These are phyloP conservation scores for Typhlomys cinereus DNA, from an alignment of 2,113 vertebrate genomes.

Conservation along the genomic window DNA sequence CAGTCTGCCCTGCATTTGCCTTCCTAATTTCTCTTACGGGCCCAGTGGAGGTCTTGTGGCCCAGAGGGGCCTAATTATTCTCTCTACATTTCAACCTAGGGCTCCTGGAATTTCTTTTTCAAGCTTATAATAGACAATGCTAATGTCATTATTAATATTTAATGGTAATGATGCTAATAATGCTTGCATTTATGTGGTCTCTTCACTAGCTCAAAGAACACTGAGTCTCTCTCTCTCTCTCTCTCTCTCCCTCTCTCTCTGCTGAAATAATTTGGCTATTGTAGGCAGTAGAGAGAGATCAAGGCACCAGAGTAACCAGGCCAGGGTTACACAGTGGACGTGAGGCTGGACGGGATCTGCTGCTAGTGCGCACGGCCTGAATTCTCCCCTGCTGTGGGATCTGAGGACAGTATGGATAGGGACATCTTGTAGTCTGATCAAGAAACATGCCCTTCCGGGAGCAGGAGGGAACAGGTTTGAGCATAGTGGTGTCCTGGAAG, in stretches of 20 bases:
- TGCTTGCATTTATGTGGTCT: slow-evolving; percentile 75
- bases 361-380: not conserved
- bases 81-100: slow-evolving; percentile 60
- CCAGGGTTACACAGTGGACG: not conserved
- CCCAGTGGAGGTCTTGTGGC: slow-evolving; percentile 44
- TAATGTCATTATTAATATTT: slow-evolving; percentile 82
- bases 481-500: not conserved
- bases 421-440: not conserved
- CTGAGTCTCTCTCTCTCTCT: slow-evolving; percentile 54
- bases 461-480: not conserved
- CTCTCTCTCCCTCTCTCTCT: slow-evolving; percentile 29
- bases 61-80: slow-evolving; percentile 71
- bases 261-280: slow-evolving; percentile 54
- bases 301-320: not conserved
- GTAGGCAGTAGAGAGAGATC: not conserved
- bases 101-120: slow-evolving; percentile 58
- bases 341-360: not conserved
- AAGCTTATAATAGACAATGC: slow-evolving; percentile 77
- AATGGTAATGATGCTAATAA: slow-evolving; percentile 80
- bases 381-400: not conserved
- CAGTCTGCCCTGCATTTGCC: not conserved
- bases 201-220: slow-evolving; percentile 70
- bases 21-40: slow-evolving; percentile 49
- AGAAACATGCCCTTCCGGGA: not conserved
- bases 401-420: not conserved